Percentiles rank a stretch among this genome's conserved stretches.
Evolutionary conservation across 2,888 invertebrate species (phyloP).

Genomic region (Tenthredo livida): DNA sequence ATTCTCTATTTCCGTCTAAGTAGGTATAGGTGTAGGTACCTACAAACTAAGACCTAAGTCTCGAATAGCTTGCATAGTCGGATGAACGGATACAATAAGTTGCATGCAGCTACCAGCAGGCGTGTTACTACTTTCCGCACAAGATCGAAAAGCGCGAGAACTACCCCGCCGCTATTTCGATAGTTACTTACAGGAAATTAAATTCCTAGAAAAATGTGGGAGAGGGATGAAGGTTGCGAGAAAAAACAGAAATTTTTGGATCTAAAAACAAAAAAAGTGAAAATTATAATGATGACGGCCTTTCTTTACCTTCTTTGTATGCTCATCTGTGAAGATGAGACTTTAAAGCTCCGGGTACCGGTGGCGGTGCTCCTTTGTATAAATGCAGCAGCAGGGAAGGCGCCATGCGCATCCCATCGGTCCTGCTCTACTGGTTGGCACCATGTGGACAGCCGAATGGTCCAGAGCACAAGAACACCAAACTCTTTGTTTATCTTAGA

Average conservation of each 20-base stretch:
- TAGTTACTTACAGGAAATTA: no score
- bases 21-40: background rate
- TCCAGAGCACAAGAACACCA: conserved; percentile 15
- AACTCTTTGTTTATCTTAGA: conserved; percentile 44
- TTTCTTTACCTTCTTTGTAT: background rate
- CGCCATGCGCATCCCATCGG: conserved; percentile 2
- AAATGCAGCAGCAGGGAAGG: background rate
- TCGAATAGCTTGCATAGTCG: background rate
- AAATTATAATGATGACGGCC: background rate
- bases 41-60: no score
- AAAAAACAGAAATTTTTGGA: no score
- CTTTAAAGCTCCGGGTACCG: background rate
- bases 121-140: background rate
- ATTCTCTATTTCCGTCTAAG: background rate
- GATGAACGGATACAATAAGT: background rate
- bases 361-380: background rate
- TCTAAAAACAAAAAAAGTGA: no score
- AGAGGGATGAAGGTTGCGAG: no score
- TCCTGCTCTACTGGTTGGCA: background rate
- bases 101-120: background rate
- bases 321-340: background rate
- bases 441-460: conserved; percentile 41
- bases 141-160: no score
- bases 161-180: no score
- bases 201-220: no score